These are phyloP conservation scores for Belgica antarctica DNA, from an alignment of 2,888 invertebrate species.

Conservation along the genomic window DNA sequence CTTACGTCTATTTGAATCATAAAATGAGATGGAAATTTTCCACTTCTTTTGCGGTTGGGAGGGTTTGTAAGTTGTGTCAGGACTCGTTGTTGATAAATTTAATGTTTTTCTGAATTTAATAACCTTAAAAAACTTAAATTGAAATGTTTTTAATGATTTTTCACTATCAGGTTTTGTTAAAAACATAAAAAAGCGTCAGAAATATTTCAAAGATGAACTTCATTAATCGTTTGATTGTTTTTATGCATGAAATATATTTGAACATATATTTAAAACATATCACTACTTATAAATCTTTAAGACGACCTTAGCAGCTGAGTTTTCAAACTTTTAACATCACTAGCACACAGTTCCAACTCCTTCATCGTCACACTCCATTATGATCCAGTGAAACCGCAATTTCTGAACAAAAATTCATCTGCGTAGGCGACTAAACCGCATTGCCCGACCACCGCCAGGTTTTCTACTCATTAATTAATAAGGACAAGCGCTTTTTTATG, in stretches of 20 bases:
- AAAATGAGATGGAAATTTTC: constrained; percentile 1
- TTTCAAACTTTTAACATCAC: too few relatives aligned
- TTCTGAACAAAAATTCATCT: constrained; percentile 33
- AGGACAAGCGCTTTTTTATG: constrained; percentile 32
- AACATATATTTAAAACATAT: too few relatives aligned
- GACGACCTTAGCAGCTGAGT: too few relatives aligned
- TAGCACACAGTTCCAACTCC: background rate
- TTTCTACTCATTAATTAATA: constrained; percentile 43
- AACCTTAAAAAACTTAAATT: too few relatives aligned
- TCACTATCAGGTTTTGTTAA: too few relatives aligned
- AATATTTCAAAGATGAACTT: too few relatives aligned
- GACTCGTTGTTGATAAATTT: too few relatives aligned
- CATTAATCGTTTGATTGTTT: background rate
- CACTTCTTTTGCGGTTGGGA: background rate
- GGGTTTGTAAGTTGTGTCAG: too few relatives aligned
- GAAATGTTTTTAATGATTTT: too few relatives aligned
- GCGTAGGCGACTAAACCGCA: constrained; percentile 30
- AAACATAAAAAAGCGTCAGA: too few relatives aligned
- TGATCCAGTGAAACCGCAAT: constrained; percentile 17
- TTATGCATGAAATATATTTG: background rate
- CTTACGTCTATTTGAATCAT: constrained; percentile 29
- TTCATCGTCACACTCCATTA: constrained; percentile 33
- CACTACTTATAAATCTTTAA: too few relatives aligned
- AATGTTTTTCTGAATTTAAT: too few relatives aligned
- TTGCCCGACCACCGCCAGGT: constrained; percentile 23